Evolutionary conservation across 2,888 invertebrate species (phyloP).

Genomic region (Caenorhabditis sp.): DNA sequence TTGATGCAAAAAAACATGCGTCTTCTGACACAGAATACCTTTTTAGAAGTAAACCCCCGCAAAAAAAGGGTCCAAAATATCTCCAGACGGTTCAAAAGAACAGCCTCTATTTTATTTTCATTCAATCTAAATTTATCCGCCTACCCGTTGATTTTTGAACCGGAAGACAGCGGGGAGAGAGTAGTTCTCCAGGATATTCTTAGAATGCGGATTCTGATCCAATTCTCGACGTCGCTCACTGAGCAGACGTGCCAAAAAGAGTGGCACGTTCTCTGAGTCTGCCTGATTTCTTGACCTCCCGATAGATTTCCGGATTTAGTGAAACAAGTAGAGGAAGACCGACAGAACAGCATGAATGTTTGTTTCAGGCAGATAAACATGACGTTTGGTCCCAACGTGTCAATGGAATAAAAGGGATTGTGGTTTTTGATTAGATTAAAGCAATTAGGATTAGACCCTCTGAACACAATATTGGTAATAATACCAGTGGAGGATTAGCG

Average conservation of each 20-base stretch:
- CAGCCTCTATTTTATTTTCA: background rate
- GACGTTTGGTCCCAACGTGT: constrained; percentile 23
- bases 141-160: constrained; percentile 49
- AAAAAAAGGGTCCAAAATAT: background rate
- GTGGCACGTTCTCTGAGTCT: constrained; percentile 35
- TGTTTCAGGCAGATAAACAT: constrained; percentile 14
- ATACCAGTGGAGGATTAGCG: constrained; percentile 1
- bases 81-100: background rate
- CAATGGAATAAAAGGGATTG: constrained; percentile 4
- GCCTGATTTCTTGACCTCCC: constrained; percentile 42
- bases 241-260: constrained; percentile 51
- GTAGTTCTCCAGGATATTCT: constrained; percentile 37
- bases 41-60: constrained; percentile 10
- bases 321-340: background rate
- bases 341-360: constrained; percentile 5
- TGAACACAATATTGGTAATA: constrained; percentile 10
- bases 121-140: constrained; percentile 31
- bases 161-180: constrained; percentile 31
- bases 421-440: constrained; percentile 26
- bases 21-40: background rate
- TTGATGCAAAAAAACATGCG: background rate
- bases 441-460: constrained; percentile 39
- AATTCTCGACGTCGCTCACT: constrained; percentile 53
- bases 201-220: constrained; percentile 40
- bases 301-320: constrained; percentile 3